phyloP scores from a whole-genome alignment of 2,797 vertebrate genomes.

The Eupleurogrammus muticus region DNA sequence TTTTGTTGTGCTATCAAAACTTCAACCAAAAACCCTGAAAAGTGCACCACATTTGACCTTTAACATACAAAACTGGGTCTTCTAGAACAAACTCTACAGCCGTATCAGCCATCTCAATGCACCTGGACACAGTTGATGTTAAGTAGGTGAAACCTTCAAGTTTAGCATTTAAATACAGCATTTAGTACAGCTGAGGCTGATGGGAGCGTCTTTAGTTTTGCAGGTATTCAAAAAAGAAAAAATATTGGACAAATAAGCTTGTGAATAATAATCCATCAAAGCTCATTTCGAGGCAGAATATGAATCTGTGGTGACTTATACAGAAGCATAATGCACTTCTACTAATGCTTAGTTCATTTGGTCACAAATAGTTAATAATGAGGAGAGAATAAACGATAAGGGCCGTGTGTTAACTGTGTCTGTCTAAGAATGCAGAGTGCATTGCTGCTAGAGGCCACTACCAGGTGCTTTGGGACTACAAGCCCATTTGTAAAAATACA shows the following conservation, averaged over 20 bases:
- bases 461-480: too few species aligned
- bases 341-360: slow-evolving; percentile 11
- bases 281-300: not conserved
- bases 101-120: not conserved
- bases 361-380: slow-evolving; percentile 1
- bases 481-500: too few species aligned
- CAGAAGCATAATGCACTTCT: not conserved
- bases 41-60: too few species aligned
- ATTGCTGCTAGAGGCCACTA: too few species aligned
- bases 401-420: not conserved
- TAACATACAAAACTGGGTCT: too few species aligned
- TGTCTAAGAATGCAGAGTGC: too few species aligned
- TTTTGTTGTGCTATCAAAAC: too few species aligned
- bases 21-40: too few species aligned
- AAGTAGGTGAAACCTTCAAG: not conserved
- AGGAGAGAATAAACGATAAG: slow-evolving; percentile 25
- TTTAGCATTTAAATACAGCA: not conserved
- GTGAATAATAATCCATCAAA: too few species aligned
- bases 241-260: not conserved
- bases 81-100: not conserved
- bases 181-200: too few species aligned
- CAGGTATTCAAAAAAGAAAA: not conserved
- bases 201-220: too few species aligned
- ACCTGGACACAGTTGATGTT: not conserved
- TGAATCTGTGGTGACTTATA: not conserved